Conservation (phyloP, 2,888 invertebrate genomes). For the Harpalus rubripes region DNA sequence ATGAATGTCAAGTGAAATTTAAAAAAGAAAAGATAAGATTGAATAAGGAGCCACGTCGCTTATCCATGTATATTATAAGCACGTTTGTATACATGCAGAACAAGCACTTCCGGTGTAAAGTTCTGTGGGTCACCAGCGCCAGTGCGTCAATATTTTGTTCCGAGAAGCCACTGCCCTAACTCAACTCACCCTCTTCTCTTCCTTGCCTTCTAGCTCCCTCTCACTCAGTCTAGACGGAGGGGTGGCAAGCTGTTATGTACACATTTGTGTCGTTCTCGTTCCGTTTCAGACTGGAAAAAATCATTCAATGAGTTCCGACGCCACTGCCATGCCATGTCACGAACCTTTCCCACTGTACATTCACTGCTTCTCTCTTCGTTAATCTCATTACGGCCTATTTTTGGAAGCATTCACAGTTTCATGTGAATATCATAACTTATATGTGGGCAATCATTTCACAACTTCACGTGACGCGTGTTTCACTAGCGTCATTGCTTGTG, state of each 20-base stretch:
- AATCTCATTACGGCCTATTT: slow-evolving; percentile 26
- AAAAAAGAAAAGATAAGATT: slow-evolving; percentile 42
- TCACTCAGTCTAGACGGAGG: slow-evolving; percentile 55
- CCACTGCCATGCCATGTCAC: not conserved
- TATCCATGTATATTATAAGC: not conserved
- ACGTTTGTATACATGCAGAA: slow-evolving; percentile 59
- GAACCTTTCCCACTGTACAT: slow-evolving; percentile 11
- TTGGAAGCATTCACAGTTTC: not conserved
- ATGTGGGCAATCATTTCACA: slow-evolving; percentile 39
- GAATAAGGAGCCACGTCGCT: not conserved
- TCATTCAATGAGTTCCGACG: slow-evolving; percentile 41
- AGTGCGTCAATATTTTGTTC: slow-evolving; percentile 62
- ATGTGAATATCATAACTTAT: not conserved
- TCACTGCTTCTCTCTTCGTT: slow-evolving; percentile 8
- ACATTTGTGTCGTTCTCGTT: slow-evolving; percentile 51
- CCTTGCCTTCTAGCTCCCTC: slow-evolving; percentile 17
- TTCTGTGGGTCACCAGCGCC: slow-evolving; percentile 64
- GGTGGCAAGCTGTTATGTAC: slow-evolving; percentile 59
- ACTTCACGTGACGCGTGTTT: not conserved
- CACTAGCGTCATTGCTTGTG: slow-evolving; percentile 20
- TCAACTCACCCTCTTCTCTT: slow-evolving; percentile 29
- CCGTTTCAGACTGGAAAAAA: slow-evolving; percentile 14
- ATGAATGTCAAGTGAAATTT: not conserved
- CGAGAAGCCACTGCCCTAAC: slow-evolving; percentile 42
- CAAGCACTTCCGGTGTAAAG: slow-evolving; percentile 62